Evolutionary conservation across 2,113 vertebrate genomes (phyloP), one percentile per base, ranked within the genome.

Genomic region (Polypterus bichir): DNA sequence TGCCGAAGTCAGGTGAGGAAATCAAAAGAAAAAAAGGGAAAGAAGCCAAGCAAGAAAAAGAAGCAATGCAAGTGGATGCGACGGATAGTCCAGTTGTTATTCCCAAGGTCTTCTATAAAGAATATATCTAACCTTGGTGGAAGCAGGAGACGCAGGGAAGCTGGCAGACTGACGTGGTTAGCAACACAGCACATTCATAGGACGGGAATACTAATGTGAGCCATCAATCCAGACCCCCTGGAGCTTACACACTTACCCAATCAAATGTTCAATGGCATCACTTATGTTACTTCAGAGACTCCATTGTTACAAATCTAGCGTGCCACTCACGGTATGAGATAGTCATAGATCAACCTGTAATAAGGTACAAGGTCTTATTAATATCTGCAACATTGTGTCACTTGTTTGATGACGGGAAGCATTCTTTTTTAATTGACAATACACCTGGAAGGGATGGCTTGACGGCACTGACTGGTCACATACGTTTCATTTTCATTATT

Each of bases 111-210:
- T 76, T 56, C 44, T 70, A 68, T 70, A 64, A 66, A 77, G 70
- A 79, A 71, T 77, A 27, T 54, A 69, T 78, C 82, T 83, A 86
- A 83, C 80, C 68, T 83, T 86, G 83, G 77, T 76, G 76, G 81
- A 77, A 80, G 81, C 70, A 74, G 74, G 69, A 82, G 80, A 81
- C 75, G 76, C 78, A 80, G 76, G 74, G 79, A 78, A 73, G 79
- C 76, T 76, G 77, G 78, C 84, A 79, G 81, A 75, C 86, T 89
- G 88, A 89, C 88, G 88, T 86, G 77, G 81, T 64, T 75, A 74
- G 66, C 70, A 73, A 77, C 77, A 76, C 74, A 68, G 82, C 82
- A 76, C 83, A 80, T 82, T 80, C 85, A 84, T 88, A 86, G 84
- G 87, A 86, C 73, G 59, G 73, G 81, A 82, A 83, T 81, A 84